Evolutionary conservation across 2,113 vertebrate genomes (phyloP).

Genomic region (Cavia aperea): DNA sequence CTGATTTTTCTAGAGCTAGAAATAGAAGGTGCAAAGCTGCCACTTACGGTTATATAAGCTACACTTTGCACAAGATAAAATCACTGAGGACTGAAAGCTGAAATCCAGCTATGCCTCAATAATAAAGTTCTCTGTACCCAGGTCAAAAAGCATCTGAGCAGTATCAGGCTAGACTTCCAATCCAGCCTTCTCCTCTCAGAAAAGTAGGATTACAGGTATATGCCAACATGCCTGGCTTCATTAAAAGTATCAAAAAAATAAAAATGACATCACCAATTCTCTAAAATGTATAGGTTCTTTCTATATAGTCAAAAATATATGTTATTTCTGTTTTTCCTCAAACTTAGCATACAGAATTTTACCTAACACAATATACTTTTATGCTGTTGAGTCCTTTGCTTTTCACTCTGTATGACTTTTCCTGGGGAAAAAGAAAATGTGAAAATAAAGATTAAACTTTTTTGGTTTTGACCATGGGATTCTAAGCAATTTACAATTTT

Average conservation of each 20-base stretch:
- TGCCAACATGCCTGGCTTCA: neutral
- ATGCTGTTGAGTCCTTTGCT: neutral
- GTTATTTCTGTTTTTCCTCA: neutral
- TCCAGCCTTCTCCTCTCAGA: neutral
- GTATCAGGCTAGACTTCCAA: neutral
- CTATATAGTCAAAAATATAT: neutral
- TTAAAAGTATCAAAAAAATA: neutral
- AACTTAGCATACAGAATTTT: neutral
- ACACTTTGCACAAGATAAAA: neutral
- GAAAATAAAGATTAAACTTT: neutral
- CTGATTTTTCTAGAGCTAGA: neutral
- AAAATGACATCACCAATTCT: neutral
- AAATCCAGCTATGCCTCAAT: conserved; percentile 9
- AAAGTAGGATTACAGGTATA: neutral
- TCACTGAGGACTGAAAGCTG: neutral
- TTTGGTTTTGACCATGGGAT: neutral
- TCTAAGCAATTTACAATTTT: neutral
- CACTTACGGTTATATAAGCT: neutral
- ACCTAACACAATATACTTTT: neutral
- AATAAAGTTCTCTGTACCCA: neutral
- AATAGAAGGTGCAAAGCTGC: neutral
- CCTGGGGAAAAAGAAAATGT: neutral
- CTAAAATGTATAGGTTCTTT: neutral
- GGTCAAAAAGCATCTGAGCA: neutral
- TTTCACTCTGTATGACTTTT: neutral